Evolutionary conservation across 2,797 vertebrate species (phyloP).

Genomic region (Crax fasciolata): DNA sequence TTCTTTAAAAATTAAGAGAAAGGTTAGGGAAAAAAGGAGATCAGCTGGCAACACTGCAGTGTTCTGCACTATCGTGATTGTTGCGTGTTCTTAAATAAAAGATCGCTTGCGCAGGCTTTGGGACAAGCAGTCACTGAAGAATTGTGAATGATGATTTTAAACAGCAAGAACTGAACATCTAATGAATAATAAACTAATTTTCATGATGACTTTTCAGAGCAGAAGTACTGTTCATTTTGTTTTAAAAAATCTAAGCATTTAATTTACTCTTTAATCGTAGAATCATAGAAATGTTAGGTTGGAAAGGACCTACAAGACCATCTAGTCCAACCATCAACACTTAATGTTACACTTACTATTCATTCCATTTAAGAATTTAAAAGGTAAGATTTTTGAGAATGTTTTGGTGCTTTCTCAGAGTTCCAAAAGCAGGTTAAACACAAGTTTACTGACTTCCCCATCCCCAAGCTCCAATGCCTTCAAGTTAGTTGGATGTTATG

Average conservation of each 20-base stretch:
- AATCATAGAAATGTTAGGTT: no score
- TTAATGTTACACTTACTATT: background rate
- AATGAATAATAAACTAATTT: background rate
- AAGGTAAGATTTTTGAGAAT: background rate
- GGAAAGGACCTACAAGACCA: no score
- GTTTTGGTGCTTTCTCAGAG: background rate
- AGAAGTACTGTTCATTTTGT: background rate
- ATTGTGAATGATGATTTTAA: background rate
- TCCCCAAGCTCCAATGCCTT: background rate
- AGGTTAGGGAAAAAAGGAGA: background rate
- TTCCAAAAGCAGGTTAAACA: background rate
- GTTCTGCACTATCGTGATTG: background rate
- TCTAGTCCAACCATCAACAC: no score
- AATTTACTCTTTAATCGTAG: background rate
- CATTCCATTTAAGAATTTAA: background rate
- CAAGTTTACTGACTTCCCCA: background rate
- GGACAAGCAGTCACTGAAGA: background rate
- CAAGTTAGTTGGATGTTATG: background rate
- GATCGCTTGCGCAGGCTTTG: background rate
- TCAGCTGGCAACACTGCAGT: background rate
- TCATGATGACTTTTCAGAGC: background rate
- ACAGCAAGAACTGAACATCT: background rate
- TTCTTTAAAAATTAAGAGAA: background rate
- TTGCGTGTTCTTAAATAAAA: background rate
- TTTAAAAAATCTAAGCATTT: background rate